These are phyloP conservation scores for Cryptoprocta ferox DNA, from an alignment of 2,797 vertebrate species.

Conservation along the genomic window DNA sequence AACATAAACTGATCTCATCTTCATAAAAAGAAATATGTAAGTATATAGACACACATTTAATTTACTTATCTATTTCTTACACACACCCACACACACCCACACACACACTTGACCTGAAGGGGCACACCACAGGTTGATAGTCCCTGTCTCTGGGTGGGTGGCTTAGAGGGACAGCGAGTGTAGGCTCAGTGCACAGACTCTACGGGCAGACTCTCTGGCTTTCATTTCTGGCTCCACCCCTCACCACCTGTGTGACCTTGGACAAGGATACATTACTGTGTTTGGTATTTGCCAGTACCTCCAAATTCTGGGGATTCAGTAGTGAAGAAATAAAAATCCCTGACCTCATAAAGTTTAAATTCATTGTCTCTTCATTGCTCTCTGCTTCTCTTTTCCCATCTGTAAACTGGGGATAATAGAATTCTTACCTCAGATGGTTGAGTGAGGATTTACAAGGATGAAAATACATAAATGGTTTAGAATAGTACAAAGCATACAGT, in stretches of 20 bases:
- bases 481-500: background rate
- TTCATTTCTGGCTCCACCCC: background rate
- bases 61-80: background rate
- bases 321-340: background rate
- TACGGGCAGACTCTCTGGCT: background rate
- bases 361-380: background rate
- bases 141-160: background rate
- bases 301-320: background rate
- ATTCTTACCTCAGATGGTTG: background rate
- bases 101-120: background rate
- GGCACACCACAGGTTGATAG: background rate
- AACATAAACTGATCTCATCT: constrained; percentile 1
- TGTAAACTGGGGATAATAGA: background rate
- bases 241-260: background rate
- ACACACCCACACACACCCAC: background rate
- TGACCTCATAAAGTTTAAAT: background rate
- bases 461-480: background rate
- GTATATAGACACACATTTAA: background rate
- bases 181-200: background rate
- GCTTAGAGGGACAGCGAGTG: background rate
- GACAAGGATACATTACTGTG: background rate
- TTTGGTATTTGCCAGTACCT: background rate
- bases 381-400: background rate
- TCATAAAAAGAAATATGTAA: background rate
- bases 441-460: background rate